Evolutionary conservation across 2,888 invertebrate genomes (phyloP), one percentile per base, ranked within the genome.

Genomic region (Horisme vitalbata): DNA sequence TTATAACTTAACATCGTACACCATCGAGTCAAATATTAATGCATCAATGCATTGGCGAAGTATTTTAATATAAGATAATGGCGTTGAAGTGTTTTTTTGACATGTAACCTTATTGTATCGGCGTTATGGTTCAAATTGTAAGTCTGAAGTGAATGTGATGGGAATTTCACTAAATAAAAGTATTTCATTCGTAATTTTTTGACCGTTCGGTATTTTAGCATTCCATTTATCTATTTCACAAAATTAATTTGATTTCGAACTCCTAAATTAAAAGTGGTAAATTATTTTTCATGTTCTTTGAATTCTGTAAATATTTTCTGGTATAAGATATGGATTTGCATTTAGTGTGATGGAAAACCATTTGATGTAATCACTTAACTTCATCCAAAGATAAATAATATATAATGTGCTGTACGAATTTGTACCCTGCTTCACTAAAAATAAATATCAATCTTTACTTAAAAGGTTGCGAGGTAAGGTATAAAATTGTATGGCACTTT

Each of bases 81-180:
- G n/a, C n/a, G n/a, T n/a, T n/a, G 18, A 1, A 4, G 6, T 18
- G 4, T 18, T 18, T 5, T 18, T 15, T 28, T 33, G n/a, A n/a
- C n/a, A n/a, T n/a, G 21, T 14, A 30, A 43, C 21, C 23, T 28
- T 33, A 35, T 11, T 12, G 12, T 24, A 33, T 26, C 10, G 14
- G 4, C 13, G 8, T 33, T 23, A 38, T 28, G 12, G 18, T 31
- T 36, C 15, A n/a, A 36, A 47, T 36, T 37, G 33, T 34, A 43
- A 48, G 41, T 48, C 43, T 48, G 36, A 43, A 30, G 37, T 33
- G 33, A 24, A 28, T 43, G 37, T 46, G 36, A 46, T 31, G 7
- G n/a, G 8, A 18, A 11, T n/a, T 32, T 20, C 23, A 21, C 13
- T n/a, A 32, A 9, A 33, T 9, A 21, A 3, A 1, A 10, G 14